A percentile compares a stretch with the other conserved stretches of the same genome.
phyloP scores from a whole-genome alignment of 2,113 vertebrate genomes.

The Tragulus kanchil region DNA sequence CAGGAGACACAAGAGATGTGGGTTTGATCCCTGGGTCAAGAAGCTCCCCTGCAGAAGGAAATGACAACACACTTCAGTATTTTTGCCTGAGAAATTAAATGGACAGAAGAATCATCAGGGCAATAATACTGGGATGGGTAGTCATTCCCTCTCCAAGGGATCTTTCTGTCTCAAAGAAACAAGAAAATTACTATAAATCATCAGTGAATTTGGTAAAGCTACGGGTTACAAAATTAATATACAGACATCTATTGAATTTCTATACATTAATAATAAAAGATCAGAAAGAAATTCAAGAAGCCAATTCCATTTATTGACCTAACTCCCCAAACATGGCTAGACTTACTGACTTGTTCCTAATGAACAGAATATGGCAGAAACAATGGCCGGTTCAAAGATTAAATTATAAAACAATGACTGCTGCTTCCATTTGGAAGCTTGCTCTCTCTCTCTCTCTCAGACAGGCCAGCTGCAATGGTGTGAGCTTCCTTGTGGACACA shows the following conservation, averaged over 20 bases:
- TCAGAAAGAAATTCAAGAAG: not conserved
- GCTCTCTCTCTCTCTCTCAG: not conserved
- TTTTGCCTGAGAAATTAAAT: too few relatives aligned
- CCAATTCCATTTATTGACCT: not conserved
- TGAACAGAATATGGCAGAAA: not conserved
- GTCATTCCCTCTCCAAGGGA: not conserved
- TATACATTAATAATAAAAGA: not conserved
- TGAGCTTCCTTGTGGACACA: not conserved
- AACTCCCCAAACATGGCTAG: not conserved
- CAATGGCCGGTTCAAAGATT: not conserved
- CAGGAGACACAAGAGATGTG: not conserved
- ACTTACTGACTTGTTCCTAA: not conserved
- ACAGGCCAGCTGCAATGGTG: not conserved
- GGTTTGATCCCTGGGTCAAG: not conserved
- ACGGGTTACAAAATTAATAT: not conserved
- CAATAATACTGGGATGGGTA: not conserved
- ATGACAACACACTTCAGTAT: not conserved
- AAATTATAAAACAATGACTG: not conserved
- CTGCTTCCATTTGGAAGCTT: not conserved
- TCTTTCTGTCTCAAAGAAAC: not conserved
- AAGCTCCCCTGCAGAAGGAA: not conserved
- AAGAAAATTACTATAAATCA: not conserved
- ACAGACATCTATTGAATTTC: not conserved
- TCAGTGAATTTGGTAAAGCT: not conserved
- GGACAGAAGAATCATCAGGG: too few relatives aligned